Evolutionary conservation across 2,797 vertebrate genomes (phyloP), one percentile per base, ranked within the genome.

Genomic region (Xiphorhynchus erythropygius): DNA sequence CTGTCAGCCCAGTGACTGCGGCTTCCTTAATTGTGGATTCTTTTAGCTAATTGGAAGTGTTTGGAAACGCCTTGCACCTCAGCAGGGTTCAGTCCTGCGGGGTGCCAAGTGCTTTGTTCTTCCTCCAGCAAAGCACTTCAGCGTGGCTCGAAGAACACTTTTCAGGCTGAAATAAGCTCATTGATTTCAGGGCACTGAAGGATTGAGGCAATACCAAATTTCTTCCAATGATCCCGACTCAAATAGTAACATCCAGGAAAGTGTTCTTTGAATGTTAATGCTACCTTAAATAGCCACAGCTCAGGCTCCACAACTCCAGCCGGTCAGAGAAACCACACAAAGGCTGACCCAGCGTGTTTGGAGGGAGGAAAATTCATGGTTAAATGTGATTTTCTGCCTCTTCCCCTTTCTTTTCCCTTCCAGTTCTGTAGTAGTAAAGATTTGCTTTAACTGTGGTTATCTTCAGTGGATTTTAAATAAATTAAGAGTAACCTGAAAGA

Each of bases 71-170:
- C 84, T 69, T 14, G 17, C 93, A 93, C 86, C 88, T 79, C 91
- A 78, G 92, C 92, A 22, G 93, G 93, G 85, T 39, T 93, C 91
- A 44, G 83, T 94, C 6, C 94, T 7, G 55, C 17, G 1, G 87
- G 79, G 80, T 91, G 90, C 95, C 94, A 84, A 49, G 83, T 32
- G 30, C 91, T 94, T 82, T 91, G 94, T 93, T 94, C 91, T 78
- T 21, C 18, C 13, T 85, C 74, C 85, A 90, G 88, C 95, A 56
- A 2, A 92, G 94, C 93, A 21, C 93, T 95, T 49, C 50, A 86
- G 84, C 41, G 4, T 57, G 87, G 42, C 94, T 90, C 74, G 59
- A 7, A 77, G 85, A 87, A 63, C 74, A 12, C 92, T 79, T 15
- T 13, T 2, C 67, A 42, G 69, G 24, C 91, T 77, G 79, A 9